Percentiles rank a stretch among this genome's conserved stretches.
Evolutionary conservation across 2,797 vertebrate species (phyloP).

Genomic region (Sebastes nivosus): DNA sequence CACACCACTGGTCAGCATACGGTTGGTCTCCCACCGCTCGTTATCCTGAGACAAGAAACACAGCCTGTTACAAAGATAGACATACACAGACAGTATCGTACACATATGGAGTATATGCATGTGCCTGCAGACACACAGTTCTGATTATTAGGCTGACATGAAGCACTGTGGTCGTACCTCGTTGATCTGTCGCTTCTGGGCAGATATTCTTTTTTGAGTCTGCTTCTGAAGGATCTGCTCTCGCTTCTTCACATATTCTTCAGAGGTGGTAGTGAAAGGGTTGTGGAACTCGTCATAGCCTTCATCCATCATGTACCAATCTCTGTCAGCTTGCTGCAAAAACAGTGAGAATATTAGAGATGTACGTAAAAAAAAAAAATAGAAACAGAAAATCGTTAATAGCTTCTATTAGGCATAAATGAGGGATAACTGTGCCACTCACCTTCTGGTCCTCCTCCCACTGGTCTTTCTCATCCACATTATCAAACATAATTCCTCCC

Average conservation of each 20-base stretch:
- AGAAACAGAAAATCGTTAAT: not conserved
- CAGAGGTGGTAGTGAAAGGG: conserved; percentile 92
- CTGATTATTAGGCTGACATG: not conserved
- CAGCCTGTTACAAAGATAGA: not conserved
- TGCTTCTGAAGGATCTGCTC: conserved; percentile 97
- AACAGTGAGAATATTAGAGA: conserved; percentile 1
- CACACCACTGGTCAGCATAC: conserved; percentile 98
- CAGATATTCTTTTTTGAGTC: conserved; percentile 97
- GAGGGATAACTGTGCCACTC: conserved; percentile 34
- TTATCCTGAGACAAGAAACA: conserved; percentile 87
- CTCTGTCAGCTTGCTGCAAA: conserved; percentile 95
- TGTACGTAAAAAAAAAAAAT: not conserved
- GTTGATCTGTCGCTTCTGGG: conserved; percentile 96
- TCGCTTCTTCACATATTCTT: conserved; percentile 94
- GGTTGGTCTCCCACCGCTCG: conserved; percentile 98
- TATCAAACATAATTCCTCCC: conserved; percentile 91
- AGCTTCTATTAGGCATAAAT: not conserved
- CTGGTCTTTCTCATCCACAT: conserved; percentile 91
- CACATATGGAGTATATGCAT: not conserved
- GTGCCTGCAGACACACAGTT: not conserved
- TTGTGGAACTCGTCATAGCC: conserved; percentile 98
- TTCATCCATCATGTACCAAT: conserved; percentile 99
- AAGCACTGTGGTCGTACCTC: conserved; percentile 82
- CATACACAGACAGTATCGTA: not conserved
- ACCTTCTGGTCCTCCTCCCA: conserved; percentile 98